Conservation (phyloP, 2,888 invertebrate genomes). For the Tridacna gigas region DNA sequence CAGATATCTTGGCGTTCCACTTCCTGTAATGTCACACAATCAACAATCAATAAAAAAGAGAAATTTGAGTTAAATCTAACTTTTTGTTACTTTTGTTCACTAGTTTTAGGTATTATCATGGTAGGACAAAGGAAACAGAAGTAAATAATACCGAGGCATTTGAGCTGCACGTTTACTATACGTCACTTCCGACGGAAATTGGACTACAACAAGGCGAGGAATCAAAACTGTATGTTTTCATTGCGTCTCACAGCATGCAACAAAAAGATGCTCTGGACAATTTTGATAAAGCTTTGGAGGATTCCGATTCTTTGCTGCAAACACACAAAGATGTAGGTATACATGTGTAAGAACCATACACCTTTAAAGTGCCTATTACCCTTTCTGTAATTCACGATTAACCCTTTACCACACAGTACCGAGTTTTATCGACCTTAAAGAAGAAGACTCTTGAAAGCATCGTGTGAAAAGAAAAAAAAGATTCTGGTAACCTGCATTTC, state of each 20-base stretch:
- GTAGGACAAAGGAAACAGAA: conserved; percentile 51
- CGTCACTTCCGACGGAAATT: conserved; percentile 29
- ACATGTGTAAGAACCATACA: no score
- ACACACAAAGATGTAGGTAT: conserved; percentile 29
- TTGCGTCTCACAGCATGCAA: conserved; percentile 57
- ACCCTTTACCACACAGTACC: no score
- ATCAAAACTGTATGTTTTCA: conserved; percentile 23
- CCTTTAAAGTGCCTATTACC: no score
- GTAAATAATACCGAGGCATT: conserved; percentile 38
- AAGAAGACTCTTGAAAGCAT: no score
- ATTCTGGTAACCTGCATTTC: no score
- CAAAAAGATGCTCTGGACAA: conserved; percentile 40
- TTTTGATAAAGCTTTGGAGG: conserved; percentile 29
- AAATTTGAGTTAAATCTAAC: no score
- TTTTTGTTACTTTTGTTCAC: neutral
- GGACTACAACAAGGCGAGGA: conserved; percentile 15
- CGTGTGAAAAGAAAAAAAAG: no score
- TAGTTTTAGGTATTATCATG: conserved; percentile 45
- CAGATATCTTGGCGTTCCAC: no score
- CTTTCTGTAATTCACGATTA: no score
- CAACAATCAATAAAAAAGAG: no score
- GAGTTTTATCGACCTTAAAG: no score
- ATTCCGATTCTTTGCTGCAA: neutral
- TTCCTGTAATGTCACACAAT: no score
- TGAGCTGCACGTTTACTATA: conserved; percentile 54